These are phyloP conservation scores for Hydroisotoma schaefferi DNA, from an alignment of 2,888 invertebrate genomes.

Conservation along the genomic window DNA sequence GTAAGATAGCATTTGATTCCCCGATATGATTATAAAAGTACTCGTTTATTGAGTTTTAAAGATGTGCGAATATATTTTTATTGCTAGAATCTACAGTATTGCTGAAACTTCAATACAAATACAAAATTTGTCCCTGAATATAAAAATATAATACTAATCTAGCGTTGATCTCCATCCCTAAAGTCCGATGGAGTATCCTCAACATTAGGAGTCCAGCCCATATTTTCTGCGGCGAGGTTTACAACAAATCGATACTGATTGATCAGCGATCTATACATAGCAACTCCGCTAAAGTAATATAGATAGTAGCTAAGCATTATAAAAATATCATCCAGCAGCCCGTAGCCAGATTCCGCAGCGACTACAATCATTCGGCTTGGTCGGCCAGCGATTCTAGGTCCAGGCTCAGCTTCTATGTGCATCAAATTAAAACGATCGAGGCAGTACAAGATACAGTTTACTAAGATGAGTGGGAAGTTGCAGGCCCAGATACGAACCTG, in stretches of 20 bases:
- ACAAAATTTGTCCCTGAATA: too few species aligned
- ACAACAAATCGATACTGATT: conserved; percentile 4
- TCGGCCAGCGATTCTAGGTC: not conserved
- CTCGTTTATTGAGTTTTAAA: too few species aligned
- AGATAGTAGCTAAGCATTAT: not conserved
- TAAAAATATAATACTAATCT: too few species aligned
- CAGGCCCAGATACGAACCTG: conserved; percentile 10
- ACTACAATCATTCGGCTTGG: not conserved
- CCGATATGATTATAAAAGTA: too few species aligned
- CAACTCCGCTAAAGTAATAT: not conserved
- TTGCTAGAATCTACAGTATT: too few species aligned
- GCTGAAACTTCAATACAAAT: too few species aligned
- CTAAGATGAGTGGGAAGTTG: not conserved
- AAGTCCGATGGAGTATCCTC: too few species aligned
- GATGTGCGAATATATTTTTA: too few species aligned
- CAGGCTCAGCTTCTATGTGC: not conserved
- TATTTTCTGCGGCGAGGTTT: not conserved
- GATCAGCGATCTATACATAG: conserved; percentile 2
- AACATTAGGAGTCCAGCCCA: not conserved
- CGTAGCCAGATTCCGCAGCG: not conserved
- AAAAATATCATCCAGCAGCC: not conserved
- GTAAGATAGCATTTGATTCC: too few species aligned
- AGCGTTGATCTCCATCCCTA: too few species aligned
- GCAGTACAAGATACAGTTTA: not conserved
- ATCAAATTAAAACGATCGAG: not conserved